A percentile compares a stretch with the other conserved stretches of the same genome.
Conservation (phyloP, 2,113 vertebrate genomes). For the Anas platyrhynchos region DNA sequence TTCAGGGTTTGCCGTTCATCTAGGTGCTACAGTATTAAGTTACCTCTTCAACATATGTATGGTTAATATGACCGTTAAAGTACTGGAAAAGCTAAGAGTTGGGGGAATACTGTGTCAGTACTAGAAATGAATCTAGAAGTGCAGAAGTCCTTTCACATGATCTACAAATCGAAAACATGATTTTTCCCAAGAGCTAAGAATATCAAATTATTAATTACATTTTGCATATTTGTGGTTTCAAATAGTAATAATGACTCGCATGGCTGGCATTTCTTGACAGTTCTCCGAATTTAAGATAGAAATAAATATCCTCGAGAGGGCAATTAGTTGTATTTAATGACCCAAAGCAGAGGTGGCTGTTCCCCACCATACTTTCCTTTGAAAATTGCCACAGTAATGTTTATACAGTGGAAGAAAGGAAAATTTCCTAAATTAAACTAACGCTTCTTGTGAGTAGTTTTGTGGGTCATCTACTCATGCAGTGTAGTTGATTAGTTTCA, state of each 20-base stretch:
- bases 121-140: background rate
- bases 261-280: background rate
- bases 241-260: background rate
- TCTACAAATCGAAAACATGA: background rate
- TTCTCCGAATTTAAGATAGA: background rate
- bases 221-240: background rate
- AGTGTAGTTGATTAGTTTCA: conserved; percentile 52
- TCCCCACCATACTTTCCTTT: background rate
- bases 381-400: background rate
- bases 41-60: background rate
- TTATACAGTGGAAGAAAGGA: conserved; percentile 5
- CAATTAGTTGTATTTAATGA: conserved; percentile 30
- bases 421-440: conserved; percentile 34
- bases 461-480: conserved; percentile 32
- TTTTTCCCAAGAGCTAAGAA: background rate
- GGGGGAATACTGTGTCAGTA: background rate
- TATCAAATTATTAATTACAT: background rate
- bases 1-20: background rate
- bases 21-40: background rate
- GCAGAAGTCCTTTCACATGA: background rate
- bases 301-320: background rate
- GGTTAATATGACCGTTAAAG: background rate
- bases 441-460: conserved; percentile 17
- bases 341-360: background rate
- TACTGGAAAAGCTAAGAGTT: background rate